These are phyloP conservation scores for Haplochromis burtoni DNA, from an alignment of 2,113 vertebrate species.

Conservation along the genomic window DNA sequence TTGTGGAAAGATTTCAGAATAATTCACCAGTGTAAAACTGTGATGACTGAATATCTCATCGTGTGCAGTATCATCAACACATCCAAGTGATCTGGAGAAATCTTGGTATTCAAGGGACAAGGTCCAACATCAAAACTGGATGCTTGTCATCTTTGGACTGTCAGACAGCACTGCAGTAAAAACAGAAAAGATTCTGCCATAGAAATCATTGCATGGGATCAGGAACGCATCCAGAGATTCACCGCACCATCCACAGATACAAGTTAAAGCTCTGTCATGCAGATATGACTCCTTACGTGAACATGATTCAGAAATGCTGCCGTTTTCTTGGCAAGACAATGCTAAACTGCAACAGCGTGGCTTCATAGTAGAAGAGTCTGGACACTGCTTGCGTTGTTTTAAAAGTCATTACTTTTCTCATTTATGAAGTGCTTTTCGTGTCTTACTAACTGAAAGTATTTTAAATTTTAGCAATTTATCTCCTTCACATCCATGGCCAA, in stretches of 20 bases:
- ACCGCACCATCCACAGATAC: neutral
- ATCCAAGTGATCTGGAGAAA: neutral
- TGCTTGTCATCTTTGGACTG: accelerated
- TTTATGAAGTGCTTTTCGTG: neutral
- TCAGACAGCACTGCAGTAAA: neutral
- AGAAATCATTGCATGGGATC: neutral
- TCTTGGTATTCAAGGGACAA: neutral
- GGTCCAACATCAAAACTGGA: neutral
- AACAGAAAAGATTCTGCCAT: neutral
- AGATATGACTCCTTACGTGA: neutral
- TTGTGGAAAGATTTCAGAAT: neutral
- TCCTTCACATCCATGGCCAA: neutral
- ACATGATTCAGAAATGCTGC: neutral
- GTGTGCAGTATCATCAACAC: neutral
- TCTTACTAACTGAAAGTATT: neutral
- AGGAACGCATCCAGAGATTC: accelerated
- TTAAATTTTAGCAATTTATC: neutral
- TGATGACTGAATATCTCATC: neutral
- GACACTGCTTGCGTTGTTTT: neutral
- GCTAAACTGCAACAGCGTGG: neutral
- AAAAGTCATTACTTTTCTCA: neutral
- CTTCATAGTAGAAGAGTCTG: neutral
- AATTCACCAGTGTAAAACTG: neutral
- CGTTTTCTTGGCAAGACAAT: neutral
- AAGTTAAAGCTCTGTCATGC: neutral